Conservation (phyloP, 2,113 vertebrate genomes). For the Epinephelus fuscoguttatus region DNA sequence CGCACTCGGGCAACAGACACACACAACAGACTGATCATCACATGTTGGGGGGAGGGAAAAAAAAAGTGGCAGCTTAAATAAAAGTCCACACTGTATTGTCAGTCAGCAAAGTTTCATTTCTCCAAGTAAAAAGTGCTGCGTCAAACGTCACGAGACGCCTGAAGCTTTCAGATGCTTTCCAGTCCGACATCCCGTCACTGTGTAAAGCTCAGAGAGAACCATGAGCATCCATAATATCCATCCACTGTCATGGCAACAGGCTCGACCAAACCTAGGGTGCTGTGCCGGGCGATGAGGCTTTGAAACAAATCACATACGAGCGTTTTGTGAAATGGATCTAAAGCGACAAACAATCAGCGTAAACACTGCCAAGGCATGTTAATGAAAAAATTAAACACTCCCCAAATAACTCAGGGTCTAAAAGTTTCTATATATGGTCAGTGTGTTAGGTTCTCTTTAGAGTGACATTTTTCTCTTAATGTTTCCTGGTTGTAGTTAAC, state of each 20-base stretch:
- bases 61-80: not conserved
- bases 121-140: not conserved
- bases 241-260: not conserved
- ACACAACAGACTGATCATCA: not conserved
- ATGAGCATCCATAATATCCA: not conserved
- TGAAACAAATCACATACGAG: not conserved
- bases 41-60: not conserved
- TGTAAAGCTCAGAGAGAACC: not conserved
- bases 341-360: conserved; percentile 1
- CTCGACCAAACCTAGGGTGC: not conserved
- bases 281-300: not conserved
- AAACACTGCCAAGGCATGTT: conserved; percentile 49
- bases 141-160: not conserved
- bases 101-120: not conserved
- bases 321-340: not conserved
- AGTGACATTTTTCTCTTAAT: not conserved
- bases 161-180: not conserved
- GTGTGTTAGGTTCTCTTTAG: not conserved
- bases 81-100: not conserved
- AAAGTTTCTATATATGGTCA: not conserved
- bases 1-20: not conserved
- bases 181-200: not conserved
- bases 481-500: not conserved
- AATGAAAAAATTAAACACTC: not conserved
- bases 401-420: not conserved